Conservation (phyloP, 2,797 vertebrate species). For the Silurus aristotelis region DNA sequence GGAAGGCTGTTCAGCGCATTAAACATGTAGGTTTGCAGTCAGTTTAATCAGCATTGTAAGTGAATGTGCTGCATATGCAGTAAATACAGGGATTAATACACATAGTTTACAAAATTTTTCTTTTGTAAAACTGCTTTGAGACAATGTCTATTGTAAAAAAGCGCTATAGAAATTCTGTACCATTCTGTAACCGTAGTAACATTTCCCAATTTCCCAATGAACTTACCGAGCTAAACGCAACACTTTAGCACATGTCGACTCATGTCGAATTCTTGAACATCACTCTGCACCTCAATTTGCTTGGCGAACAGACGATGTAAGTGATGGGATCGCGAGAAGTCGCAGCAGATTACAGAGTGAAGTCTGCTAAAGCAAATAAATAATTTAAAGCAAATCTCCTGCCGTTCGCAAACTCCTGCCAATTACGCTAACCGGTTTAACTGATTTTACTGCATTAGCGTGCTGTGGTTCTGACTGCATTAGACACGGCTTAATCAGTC, state of each 20-base stretch:
- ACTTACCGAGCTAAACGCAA: too few relatives aligned
- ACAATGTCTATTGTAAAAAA: too few relatives aligned
- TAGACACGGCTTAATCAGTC: constrained; percentile 80
- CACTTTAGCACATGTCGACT: background rate
- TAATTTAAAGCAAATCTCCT: constrained; percentile 79
- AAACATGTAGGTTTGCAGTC: too few relatives aligned
- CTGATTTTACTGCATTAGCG: constrained; percentile 83
- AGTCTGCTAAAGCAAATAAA: constrained; percentile 80
- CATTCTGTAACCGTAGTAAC: too few relatives aligned
- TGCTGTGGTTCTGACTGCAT: constrained; percentile 79
- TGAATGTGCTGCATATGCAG: too few relatives aligned
- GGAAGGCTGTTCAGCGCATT: too few relatives aligned
- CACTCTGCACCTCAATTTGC: constrained; percentile 71
- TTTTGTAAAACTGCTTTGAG: too few relatives aligned
- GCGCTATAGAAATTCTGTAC: too few relatives aligned
- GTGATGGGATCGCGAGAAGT: constrained; percentile 74
- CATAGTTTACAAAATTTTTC: too few relatives aligned
- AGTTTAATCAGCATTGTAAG: too few relatives aligned
- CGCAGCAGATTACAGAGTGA: constrained; percentile 65
- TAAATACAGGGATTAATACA: too few relatives aligned
- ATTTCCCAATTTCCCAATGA: too few relatives aligned
- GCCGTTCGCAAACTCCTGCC: constrained; percentile 71
- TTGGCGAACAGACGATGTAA: constrained; percentile 73
- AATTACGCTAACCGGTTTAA: constrained; percentile 83
- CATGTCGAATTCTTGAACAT: constrained; percentile 72